A percentile compares a stretch with the other conserved stretches of the same genome.
Evolutionary conservation across 2,797 vertebrate genomes (phyloP).

Genomic region (Mallotus villosus): DNA sequence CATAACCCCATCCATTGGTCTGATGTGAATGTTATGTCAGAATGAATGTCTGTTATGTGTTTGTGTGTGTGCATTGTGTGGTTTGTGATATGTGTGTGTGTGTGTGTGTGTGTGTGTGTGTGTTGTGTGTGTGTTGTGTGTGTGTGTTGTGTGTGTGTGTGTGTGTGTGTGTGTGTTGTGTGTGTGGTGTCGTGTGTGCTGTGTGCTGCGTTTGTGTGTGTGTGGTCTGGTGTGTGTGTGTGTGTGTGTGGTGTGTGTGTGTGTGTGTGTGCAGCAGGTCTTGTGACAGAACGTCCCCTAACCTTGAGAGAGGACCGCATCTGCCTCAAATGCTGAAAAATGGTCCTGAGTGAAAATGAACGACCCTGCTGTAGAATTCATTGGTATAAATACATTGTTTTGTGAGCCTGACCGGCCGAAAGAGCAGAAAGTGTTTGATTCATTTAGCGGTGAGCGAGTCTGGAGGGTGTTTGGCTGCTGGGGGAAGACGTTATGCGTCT

Average conservation of each 20-base stretch:
- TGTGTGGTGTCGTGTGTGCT: conserved; percentile 31
- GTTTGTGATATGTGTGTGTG: too few species aligned
- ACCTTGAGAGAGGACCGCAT: conserved; percentile 67
- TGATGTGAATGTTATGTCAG: too few species aligned
- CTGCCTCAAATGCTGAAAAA: conserved; percentile 73
- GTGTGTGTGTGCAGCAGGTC: conserved; percentile 37
- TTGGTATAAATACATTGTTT: conserved; percentile 64
- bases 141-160: conserved; percentile 44
- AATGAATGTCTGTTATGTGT: conserved; percentile 43
- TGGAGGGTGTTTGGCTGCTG: conserved; percentile 44
- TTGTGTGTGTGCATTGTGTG: too few species aligned
- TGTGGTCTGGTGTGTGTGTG: conserved; percentile 2
- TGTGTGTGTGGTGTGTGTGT: neutral
- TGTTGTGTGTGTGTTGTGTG: too few species aligned
- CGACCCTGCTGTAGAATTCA: conserved; percentile 46
- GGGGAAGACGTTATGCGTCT: conserved; percentile 40
- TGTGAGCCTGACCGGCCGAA: conserved; percentile 58
- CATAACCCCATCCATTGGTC: too few species aligned
- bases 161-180: conserved; percentile 46
- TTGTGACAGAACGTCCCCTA: conserved; percentile 46
- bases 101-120: conserved; percentile 74
- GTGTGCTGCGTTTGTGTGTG: neutral
- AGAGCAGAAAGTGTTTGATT: conserved; percentile 53
- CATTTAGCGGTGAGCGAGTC: conserved; percentile 42
- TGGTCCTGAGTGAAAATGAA: conserved; percentile 69